phyloP scores from a whole-genome alignment of 2,888 invertebrate genomes.

The Acrocyrtus sp. region DNA sequence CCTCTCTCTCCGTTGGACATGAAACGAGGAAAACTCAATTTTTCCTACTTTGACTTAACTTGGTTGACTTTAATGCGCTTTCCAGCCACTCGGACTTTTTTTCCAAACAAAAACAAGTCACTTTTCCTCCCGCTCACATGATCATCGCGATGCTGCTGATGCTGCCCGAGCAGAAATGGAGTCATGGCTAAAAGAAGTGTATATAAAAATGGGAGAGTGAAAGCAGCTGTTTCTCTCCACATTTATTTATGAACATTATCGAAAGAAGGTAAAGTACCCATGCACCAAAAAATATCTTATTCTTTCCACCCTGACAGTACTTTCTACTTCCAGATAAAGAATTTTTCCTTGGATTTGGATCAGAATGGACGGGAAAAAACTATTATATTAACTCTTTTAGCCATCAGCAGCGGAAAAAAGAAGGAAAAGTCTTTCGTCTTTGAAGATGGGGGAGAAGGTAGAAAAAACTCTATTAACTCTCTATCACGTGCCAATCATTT shows the following conservation, averaged over 20 bases:
- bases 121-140: not conserved
- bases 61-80: slow-evolving; percentile 37
- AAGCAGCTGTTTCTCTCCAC: not conserved
- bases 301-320: too few relatives aligned
- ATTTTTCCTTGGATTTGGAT: not conserved
- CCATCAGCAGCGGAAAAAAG: not conserved
- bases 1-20: slow-evolving; percentile 21
- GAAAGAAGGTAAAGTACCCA: not conserved
- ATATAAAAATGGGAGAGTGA: not conserved
- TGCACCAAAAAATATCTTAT: too few relatives aligned
- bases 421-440: not conserved
- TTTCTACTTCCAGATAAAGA: too few relatives aligned
- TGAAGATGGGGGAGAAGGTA: not conserved
- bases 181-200: not conserved
- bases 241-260: not conserved
- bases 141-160: not conserved
- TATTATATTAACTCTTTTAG: slow-evolving; percentile 28
- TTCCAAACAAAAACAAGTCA: slow-evolving; percentile 11
- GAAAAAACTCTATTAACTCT: slow-evolving; percentile 42
- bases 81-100: slow-evolving; percentile 6
- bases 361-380: not conserved
- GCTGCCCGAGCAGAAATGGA: too few relatives aligned
- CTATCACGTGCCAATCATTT: slow-evolving; percentile 47
- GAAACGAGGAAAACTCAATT: slow-evolving; percentile 34
- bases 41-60: slow-evolving; percentile 42